Base-by-base conservation (phyloP, 2,113 vertebrate genomes). In the Vidua chalybeata region DNA sequence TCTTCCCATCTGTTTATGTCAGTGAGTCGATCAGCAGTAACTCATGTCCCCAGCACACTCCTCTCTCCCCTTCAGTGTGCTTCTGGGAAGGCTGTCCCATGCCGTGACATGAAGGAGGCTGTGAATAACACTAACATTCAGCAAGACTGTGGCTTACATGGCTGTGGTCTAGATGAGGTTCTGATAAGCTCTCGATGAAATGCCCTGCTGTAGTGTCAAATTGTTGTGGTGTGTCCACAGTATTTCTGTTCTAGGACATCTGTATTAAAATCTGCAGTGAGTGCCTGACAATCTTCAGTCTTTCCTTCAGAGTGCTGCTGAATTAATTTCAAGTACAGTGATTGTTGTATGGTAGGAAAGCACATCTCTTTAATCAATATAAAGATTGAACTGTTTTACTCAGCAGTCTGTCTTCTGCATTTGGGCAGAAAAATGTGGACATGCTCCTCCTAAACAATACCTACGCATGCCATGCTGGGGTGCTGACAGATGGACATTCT, bases 341-440 rank as follows among this genome's bases (percentile, higher is more conserved):
- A 81, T 95, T 95, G 90, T 92, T 94, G 87, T 92, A 48, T 78
- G 45, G 72, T 76, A 95, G 45, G 93, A 87, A 94, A 94, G 71
- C 71, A 62, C 56, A 83, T 96, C 88, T 89, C 84, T 95, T 85
- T 74, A 96, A 94, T 89, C 92, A 85, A 76, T 87, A 87, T 87
- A 87, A 98, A 75, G 69, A 95, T 81, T 94, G 92, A 93, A 96
- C 93, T 94, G 87, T 96, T 96, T 96, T 95, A 93, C 95, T 93
- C 69, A 93, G 86, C 75, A 90, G 77, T 94, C 94, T 93, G 52
- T 88, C 85, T 97, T 93, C 96, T 94, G 89, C 92, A 89, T 97
- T 91, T 96, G 91, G 94, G 73, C 49, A 95, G 83, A 97, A 97
- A 97, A 96, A 96, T 91, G 80, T 78, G 87, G 66, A 88, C 84